These are phyloP conservation scores for Miichthys miiuy DNA, from an alignment of 2,797 vertebrate species.

Conservation along the genomic window DNA sequence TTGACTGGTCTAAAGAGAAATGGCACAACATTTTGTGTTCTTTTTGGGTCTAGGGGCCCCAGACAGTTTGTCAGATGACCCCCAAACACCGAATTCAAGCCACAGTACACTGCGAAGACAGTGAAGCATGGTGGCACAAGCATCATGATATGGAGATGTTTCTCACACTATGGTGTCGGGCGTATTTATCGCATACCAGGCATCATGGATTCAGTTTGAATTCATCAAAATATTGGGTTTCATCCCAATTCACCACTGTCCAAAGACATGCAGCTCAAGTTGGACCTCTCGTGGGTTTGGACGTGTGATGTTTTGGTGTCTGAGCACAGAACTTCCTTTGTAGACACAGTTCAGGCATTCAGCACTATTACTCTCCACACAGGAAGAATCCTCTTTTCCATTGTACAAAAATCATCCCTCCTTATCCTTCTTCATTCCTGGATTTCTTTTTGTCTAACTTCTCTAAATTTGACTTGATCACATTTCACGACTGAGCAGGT, in stretches of 20 bases:
- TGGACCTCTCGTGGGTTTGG: background rate
- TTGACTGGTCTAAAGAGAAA: too few relatives aligned
- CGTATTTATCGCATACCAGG: too few relatives aligned
- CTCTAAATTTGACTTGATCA: constrained; percentile 57
- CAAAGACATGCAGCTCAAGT: constrained; percentile 3
- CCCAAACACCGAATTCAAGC: too few relatives aligned
- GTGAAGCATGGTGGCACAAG: too few relatives aligned
- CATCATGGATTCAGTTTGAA: too few relatives aligned
- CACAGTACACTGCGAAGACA: too few relatives aligned
- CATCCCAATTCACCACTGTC: background rate
- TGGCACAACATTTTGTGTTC: too few relatives aligned
- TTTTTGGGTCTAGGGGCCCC: too few relatives aligned
- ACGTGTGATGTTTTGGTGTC: constrained; percentile 7
- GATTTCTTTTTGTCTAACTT: constrained; percentile 9
- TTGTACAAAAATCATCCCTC: background rate
- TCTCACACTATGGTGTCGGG: too few relatives aligned
- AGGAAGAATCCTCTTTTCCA: background rate
- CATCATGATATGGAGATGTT: too few relatives aligned
- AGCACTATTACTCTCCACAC: constrained; percentile 1
- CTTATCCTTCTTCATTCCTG: background rate
- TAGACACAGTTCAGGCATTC: constrained; percentile 35
- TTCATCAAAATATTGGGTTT: background rate
- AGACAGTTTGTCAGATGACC: too few relatives aligned
- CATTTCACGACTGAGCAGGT: constrained; percentile 62
- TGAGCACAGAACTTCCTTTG: constrained; percentile 4